Evolutionary conservation across 1,140 invertebrate species (phyloP).

Genomic region (Brachystomella parvula): DNA sequence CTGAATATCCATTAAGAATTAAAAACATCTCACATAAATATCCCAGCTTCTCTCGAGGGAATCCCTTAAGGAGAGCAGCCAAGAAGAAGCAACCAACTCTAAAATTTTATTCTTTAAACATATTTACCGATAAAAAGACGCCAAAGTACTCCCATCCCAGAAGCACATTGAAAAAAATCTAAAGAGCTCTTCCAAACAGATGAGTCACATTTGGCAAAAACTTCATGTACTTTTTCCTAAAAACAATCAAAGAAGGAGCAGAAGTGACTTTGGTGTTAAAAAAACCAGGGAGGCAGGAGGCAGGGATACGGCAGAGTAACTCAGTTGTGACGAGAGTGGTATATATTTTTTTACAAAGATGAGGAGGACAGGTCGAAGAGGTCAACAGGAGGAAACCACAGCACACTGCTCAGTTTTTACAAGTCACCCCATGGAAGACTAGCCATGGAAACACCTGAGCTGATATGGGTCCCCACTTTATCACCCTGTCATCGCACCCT

Average conservation of each 20-base stretch:
- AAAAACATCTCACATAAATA: conserved; percentile 38
- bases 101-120: background rate
- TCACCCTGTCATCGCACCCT: background rate
- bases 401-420: background rate
- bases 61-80: conserved; percentile 1
- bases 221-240: background rate
- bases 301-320: no score
- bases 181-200: background rate
- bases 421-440: background rate
- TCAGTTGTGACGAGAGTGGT: no score
- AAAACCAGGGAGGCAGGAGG: no score
- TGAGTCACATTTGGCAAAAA: background rate
- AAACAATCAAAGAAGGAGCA: background rate
- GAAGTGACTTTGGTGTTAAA: no score
- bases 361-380: no score
- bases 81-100: background rate
- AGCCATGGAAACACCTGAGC: background rate
- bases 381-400: background rate
- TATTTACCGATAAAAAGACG: background rate
- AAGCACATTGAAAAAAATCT: background rate
- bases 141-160: background rate
- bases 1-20: conserved; percentile 38
- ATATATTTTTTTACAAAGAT: no score
- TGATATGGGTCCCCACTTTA: background rate
- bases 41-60: conserved; percentile 27